A percentile compares a stretch with the other conserved stretches of the same genome.
phyloP scores from a whole-genome alignment of 1,140 invertebrate species.

The Halotydeus destructor region DNA sequence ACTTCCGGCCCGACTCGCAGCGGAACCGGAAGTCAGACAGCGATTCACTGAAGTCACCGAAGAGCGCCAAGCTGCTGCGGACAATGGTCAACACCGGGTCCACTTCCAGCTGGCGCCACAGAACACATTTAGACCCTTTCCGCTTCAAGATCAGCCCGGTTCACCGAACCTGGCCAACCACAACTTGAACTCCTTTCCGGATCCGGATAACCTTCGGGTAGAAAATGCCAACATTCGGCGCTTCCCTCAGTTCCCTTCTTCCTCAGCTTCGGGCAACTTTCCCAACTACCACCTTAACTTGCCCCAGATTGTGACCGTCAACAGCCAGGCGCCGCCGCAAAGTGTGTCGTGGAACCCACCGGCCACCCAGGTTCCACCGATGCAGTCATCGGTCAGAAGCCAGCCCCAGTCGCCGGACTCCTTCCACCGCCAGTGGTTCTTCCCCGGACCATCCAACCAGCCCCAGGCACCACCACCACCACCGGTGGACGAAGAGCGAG shows the following conservation, averaged over 20 bases:
- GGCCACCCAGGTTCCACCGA: conserved; percentile 2
- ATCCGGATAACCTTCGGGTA: too few species aligned
- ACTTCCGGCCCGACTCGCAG: too few species aligned
- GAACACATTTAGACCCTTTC: too few species aligned
- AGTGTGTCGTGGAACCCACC: conserved; percentile 11
- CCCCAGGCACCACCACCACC: background rate
- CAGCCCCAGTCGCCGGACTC: background rate
- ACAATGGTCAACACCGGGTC: too few species aligned
- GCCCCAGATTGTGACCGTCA: conserved; percentile 6
- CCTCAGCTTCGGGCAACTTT: background rate
- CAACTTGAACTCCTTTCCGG: too few species aligned
- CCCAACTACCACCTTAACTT: background rate
- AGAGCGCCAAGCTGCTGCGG: too few species aligned
- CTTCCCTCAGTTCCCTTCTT: conserved; percentile 8
- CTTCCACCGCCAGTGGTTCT: background rate
- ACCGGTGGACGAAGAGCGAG: background rate
- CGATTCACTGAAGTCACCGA: too few species aligned
- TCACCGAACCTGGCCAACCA: too few species aligned
- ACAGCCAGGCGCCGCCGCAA: conserved; percentile 1
- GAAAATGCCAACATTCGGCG: too few species aligned
- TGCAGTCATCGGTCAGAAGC: background rate
- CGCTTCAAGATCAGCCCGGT: too few species aligned
- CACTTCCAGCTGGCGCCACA: too few species aligned
- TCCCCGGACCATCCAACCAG: background rate
- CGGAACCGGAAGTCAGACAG: too few species aligned